Percentiles rank a stretch among this genome's conserved stretches.
phyloP scores from a whole-genome alignment of 2,113 vertebrate species.

The Chloropsis cyanopogon region DNA sequence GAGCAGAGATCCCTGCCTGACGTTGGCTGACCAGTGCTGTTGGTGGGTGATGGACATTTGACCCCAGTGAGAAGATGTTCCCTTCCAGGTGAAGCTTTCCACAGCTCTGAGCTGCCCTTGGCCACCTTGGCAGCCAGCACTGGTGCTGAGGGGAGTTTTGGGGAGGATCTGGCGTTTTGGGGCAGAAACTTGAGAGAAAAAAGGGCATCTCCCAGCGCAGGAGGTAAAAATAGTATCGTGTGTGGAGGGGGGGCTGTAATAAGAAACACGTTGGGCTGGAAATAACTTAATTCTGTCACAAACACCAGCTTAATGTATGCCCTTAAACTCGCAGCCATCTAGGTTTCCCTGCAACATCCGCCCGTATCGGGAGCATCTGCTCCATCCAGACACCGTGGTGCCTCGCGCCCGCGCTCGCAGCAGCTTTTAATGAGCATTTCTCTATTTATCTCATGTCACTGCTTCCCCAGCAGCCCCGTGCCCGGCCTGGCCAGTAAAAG shows the following conservation, averaged over 20 bases:
- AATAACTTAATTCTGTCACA: constrained; percentile 44
- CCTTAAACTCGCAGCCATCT: constrained; percentile 1
- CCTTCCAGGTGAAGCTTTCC: neutral
- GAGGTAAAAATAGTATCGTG: neutral
- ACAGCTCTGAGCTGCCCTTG: neutral
- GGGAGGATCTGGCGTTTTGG: neutral
- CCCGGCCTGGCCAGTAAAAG: constrained; percentile 76
- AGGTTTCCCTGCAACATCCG: constrained; percentile 11
- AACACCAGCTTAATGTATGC: neutral
- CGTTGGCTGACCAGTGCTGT: accelerated
- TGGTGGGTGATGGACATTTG: neutral
- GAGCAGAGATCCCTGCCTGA: neutral
- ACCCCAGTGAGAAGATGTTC: neutral
- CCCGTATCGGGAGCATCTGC: constrained; percentile 28
- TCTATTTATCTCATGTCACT: constrained; percentile 70
- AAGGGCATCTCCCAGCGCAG: neutral
- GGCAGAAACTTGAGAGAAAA: neutral
- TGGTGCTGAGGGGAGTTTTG: neutral
- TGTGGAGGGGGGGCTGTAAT: neutral
- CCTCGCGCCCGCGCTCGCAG: constrained; percentile 23
- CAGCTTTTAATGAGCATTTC: constrained; percentile 72
- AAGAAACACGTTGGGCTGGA: neutral
- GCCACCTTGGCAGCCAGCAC: accelerated
- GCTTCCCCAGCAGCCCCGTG: constrained; percentile 62
- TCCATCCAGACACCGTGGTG: constrained; percentile 47